Evolutionary conservation across 2,888 invertebrate species (phyloP), one percentile per base, ranked within the genome.

Genomic region (Lycia hirtaria): DNA sequence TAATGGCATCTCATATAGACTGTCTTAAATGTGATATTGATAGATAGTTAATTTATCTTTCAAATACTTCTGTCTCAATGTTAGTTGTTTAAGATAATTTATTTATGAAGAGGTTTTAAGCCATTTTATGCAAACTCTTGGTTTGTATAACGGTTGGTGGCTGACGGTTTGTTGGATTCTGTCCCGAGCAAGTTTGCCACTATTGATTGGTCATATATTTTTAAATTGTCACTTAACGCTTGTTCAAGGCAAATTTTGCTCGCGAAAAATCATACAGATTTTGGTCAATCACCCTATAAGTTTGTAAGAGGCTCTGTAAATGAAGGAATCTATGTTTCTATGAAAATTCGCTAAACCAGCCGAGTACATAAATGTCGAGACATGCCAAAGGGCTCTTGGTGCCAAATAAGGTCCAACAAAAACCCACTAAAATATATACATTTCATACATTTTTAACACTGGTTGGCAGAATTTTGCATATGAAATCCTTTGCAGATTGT

Each of bases 1-100:
- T 69, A 76, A 76, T 69, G 78, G 75, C 76, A 80, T 81, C 78
- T 80, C 79, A 68, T 76, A 75, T 80, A 82, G 85, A 85, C 85
- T 85, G 85, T 83, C 78, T 73, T 75, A 72, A 71, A 80, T 85
- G 85, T 85, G 85, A 85, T 85, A 84, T 78, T 78, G 78, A 76
- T 81, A 75, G 78, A 54, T 76, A 74, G 70, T 76, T 71, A 75
- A 75, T 75, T 72, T 77, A 76, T 68, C 75, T 75, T 73, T 71
- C 63, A 49, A 67, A 67, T 70, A 69, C 49, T 62, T 55, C 22
- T 59, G 54, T 57, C 57, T 62, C 28, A 41, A 52, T 50, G 59
- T 62, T 60, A 43, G 62, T 44, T 26, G 47, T 54, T 51, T 60
- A 57, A 37, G 14, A 15, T 45, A 19, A 35, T 56, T 52, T 55